Percentiles rank a stretch among this genome's conserved stretches.
These are phyloP conservation scores for Mycetomoellerius zeteki DNA, from an alignment of 1,140 invertebrate genomes.

Conservation along the genomic window DNA sequence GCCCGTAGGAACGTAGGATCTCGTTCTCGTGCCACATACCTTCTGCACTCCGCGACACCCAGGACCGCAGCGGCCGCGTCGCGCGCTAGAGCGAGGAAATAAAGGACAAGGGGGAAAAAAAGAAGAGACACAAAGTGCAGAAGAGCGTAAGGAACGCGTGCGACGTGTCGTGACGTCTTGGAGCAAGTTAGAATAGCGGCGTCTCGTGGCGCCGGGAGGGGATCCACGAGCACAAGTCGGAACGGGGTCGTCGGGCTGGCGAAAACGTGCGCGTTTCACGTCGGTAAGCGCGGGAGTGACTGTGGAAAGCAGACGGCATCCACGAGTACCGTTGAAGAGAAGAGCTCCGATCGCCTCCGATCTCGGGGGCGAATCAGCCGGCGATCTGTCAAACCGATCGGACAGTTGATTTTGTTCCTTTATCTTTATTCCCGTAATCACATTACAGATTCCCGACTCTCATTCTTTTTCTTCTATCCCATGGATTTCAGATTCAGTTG, in stretches of 20 bases:
- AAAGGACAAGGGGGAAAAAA: neutral
- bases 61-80: neutral
- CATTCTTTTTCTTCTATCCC: no score
- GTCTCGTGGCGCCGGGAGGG: neutral
- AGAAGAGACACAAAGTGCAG: neutral
- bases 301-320: neutral
- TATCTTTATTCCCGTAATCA: no score
- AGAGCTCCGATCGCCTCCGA: neutral
- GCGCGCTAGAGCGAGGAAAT: neutral
- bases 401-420: neutral
- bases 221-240: neutral
- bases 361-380: neutral
- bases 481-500: no score
- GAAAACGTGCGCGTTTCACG: neutral
- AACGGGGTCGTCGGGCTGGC: neutral
- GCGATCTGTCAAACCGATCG: conserved; percentile 5
- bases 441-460: no score
- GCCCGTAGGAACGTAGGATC: no score
- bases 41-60: neutral
- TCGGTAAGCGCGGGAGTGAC: conserved; percentile 34
- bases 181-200: neutral
- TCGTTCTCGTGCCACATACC: neutral
- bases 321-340: neutral
- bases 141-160: neutral
- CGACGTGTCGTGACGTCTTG: neutral